phyloP scores from a whole-genome alignment of 2,888 invertebrate genomes.

The Caenorhabditis auriculariae region DNA sequence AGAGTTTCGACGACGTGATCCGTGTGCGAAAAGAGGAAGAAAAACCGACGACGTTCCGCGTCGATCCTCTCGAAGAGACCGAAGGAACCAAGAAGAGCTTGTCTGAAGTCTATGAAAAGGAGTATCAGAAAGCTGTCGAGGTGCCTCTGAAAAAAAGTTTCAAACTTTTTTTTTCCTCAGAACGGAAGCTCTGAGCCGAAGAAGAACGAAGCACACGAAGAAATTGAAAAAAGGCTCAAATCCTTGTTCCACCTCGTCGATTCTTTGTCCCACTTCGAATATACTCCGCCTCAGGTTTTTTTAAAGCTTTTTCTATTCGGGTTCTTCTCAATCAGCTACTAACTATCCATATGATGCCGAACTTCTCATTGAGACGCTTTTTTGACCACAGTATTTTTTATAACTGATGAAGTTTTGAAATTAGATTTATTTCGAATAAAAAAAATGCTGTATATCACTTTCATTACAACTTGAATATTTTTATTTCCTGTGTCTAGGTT shows the following conservation, averaged over 20 bases:
- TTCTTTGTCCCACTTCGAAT: conserved; percentile 89
- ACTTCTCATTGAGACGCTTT: too few species aligned
- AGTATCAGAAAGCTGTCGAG: conserved; percentile 68
- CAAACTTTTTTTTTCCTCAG: neutral
- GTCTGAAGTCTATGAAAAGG: conserved; percentile 85
- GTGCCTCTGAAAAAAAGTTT: conserved; percentile 51
- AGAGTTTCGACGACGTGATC: conserved; percentile 87
- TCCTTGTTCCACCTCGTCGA: conserved; percentile 82
- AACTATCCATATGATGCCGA: too few species aligned
- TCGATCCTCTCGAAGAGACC: conserved; percentile 83
- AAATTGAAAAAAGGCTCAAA: conserved; percentile 77
- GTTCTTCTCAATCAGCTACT: too few species aligned
- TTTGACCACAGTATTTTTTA: too few species aligned
- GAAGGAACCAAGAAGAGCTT: conserved; percentile 90
- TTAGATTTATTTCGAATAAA: too few species aligned
- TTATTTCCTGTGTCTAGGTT: too few species aligned
- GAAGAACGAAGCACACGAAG: conserved; percentile 76
- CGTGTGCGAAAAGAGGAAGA: conserved; percentile 77
- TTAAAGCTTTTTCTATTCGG: conserved; percentile 1
- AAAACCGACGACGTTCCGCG: conserved; percentile 81
- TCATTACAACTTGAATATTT: too few species aligned
- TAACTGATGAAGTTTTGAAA: too few species aligned
- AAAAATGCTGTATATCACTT: too few species aligned
- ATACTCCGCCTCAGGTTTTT: conserved; percentile 73
- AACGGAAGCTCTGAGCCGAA: conserved; percentile 7